These are phyloP conservation scores for Erpobdella octoculata DNA, from an alignment of 2,888 invertebrate genomes.

Conservation along the genomic window DNA sequence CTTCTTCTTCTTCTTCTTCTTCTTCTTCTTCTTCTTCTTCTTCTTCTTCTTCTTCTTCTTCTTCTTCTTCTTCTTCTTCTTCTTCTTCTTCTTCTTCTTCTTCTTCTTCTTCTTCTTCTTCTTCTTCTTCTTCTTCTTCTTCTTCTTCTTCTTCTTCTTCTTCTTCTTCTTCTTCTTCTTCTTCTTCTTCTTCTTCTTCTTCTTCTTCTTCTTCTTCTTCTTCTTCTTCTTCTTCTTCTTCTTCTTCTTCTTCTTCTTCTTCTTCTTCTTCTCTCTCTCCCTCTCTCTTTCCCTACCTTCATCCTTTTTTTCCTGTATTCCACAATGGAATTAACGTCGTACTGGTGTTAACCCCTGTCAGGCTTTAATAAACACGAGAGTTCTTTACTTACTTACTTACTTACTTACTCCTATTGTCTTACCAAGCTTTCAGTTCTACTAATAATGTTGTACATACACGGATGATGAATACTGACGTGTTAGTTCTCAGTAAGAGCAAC, in stretches of 20 bases:
- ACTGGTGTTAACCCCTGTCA: too few species aligned
- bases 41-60: background rate
- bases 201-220: background rate
- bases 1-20: background rate
- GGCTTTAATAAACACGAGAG: too few species aligned
- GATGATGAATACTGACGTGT: too few species aligned
- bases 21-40: background rate
- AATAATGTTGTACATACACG: too few species aligned
- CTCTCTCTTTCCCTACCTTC: background rate
- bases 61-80: background rate
- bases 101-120: background rate
- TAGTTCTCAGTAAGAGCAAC: too few species aligned
- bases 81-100: background rate
- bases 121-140: background rate
- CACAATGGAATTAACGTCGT: too few species aligned
- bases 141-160: background rate
- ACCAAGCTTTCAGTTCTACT: too few species aligned
- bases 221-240: background rate
- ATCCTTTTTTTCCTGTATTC: too few species aligned
- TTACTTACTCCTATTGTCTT: too few species aligned
- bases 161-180: background rate
- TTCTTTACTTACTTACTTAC: too few species aligned
- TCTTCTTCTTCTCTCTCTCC: background rate
- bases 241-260: background rate
- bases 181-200: background rate